Conservation (phyloP, 2,113 vertebrate genomes). For the Strigops habroptila region DNA sequence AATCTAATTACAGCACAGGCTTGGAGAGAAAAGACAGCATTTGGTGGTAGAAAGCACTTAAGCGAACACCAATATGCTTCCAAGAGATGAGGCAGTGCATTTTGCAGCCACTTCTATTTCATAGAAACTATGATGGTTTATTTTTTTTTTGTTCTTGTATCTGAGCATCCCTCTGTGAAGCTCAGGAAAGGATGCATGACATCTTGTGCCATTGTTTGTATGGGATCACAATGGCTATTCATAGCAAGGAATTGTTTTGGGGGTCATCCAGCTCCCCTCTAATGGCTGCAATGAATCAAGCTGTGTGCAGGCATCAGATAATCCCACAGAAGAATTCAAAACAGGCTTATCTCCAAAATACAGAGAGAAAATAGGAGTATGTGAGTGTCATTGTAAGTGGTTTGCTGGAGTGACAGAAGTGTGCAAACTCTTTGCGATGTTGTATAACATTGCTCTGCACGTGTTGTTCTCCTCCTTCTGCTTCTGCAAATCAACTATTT, state of each 20-base stretch:
- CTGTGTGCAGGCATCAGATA: background rate
- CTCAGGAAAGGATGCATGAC: background rate
- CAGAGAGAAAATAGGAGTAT: background rate
- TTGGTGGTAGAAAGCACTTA: background rate
- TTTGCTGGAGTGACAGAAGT: conserved; percentile 12
- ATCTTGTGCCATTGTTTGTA: background rate
- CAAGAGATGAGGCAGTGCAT: background rate
- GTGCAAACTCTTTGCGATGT: background rate
- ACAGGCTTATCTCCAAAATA: background rate
- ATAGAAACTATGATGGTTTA: background rate
- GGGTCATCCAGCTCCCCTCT: background rate
- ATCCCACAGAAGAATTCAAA: background rate
- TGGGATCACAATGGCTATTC: background rate
- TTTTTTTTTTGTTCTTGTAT: background rate
- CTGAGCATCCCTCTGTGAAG: background rate
- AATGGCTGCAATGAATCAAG: background rate
- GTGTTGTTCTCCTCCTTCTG: conserved; percentile 38
- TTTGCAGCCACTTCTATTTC: background rate
- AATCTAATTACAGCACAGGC: background rate
- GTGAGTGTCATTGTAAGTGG: background rate
- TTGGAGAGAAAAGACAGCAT: background rate
- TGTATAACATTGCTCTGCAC: conserved; percentile 9
- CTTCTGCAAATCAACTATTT: conserved; percentile 30
- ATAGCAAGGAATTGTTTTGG: background rate
- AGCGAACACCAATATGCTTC: background rate